Base-by-base conservation (phyloP, 2,113 vertebrate species). In the Bos javanicus region DNA sequence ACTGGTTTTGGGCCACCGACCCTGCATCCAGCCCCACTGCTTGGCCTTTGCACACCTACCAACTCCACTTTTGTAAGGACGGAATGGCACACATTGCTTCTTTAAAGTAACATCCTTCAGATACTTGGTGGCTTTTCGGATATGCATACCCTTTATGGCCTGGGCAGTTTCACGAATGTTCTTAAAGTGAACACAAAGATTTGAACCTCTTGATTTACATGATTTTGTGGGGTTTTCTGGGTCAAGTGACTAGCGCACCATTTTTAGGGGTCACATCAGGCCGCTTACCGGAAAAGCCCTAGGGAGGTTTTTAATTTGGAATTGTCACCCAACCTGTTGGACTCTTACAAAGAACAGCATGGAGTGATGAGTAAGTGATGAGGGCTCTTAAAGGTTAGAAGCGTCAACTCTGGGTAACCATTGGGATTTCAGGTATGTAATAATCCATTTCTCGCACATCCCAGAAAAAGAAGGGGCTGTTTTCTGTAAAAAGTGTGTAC, bases 211-310 rank as follows among this genome's bases (percentile, higher is more conserved):
- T 36, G 64, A 67, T 21, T 11, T 67, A 17, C 62, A 9, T 36
- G 64, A 10, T n/a, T 67, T 67, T 67, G 64, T 67, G 17, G 8
- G 16, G 33, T 67, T 67, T 67, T 67, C 64, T 57, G 21, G 56
- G 8, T 67, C 1, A 4, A 19, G 64, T 67, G 33, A 67, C 16
- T 67, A n/a, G 33, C 0, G 4, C 33, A 67, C 33, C 33, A 36
- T 67, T 67, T 67, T 67, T 36, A 67, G 64, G 64, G 33, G 33
- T 67, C 33, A n/a, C 33, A 17, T 67, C 33, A 9, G 16, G 62
- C 7, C 0, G 0, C 33, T 67, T 67, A n/a, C 16, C 0, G 1
- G 62, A 64, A n/a, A n/a, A 64, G 62, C 62, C 62, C 60, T 17
- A n/a, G 9, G 30, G 62, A 64, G 17, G 3, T 7, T 71, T 96